Base-by-base conservation (phyloP, 2,888 invertebrate species). In the Zelleria hepariella region DNA sequence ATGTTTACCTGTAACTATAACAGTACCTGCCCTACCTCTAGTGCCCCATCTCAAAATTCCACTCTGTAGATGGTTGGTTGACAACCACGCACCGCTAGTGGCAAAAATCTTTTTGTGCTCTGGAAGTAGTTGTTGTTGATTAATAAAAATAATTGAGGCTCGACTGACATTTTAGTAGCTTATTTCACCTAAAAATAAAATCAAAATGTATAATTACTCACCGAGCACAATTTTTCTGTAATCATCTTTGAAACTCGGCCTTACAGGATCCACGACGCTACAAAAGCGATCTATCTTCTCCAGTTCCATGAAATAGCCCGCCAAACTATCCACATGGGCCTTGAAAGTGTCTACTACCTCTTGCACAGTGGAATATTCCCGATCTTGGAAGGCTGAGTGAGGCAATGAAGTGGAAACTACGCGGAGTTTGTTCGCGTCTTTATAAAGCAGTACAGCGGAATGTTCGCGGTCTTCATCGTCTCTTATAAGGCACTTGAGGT, bases 141-240 rank as follows among this genome's bases (percentile, higher is more conserved):
- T n/a, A n/a, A n/a, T n/a, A n/a, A n/a, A n/a, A n/a, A n/a, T n/a
- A n/a, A n/a, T n/a, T n/a, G n/a, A n/a, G n/a, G n/a, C n/a, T n/a
- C n/a, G n/a, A n/a, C n/a, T n/a, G n/a, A n/a, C n/a, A n/a, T n/a
- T n/a, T n/a, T n/a, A n/a, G n/a, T n/a, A n/a, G n/a, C n/a, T n/a
- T n/a, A n/a, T n/a, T n/a, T n/a, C n/a, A n/a, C n/a, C n/a, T 26
- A 5, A 26, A 26, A 26, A 26, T 26, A 26, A 26, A 26, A 26
- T 5, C 5, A 26, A 7, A 4, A 26, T 4, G 26, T 26, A 26
- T 8, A 20, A 5, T 21, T 52, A 63, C 67, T 64, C 65, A 87
- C 87, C 86, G 59, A 88, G 62, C 47, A 74, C 63, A 65, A 88
- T 80, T 72, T 75, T 80, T 65, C 87, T 77, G 62, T 74, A 86